phyloP scores from a whole-genome alignment of 2,797 vertebrate species.

The Halcyon leucocephala region DNA sequence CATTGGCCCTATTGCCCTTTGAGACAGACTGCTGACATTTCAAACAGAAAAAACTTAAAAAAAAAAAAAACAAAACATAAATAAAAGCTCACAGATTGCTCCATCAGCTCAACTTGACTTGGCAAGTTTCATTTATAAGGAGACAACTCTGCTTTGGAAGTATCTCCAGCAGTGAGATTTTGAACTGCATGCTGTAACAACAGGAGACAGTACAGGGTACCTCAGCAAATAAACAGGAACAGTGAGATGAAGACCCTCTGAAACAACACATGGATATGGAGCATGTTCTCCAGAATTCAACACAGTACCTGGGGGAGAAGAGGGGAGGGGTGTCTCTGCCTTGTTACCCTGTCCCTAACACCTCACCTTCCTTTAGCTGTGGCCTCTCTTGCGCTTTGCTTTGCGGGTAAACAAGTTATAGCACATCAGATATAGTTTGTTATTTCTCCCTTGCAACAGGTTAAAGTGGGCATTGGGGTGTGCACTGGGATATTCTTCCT shows the following conservation, averaged over 20 bases:
- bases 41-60: background rate
- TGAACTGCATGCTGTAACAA: background rate
- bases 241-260: background rate
- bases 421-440: conserved; percentile 34
- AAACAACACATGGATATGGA: background rate
- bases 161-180: background rate
- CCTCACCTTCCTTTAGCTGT: background rate
- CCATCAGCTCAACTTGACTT: background rate
- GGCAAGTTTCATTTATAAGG: background rate
- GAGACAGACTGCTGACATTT: background rate
- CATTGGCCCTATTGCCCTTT: background rate
- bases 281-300: background rate
- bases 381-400: background rate
- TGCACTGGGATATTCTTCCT: conserved; percentile 60
- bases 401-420: background rate
- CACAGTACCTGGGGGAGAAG: background rate
- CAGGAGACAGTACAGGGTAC: background rate
- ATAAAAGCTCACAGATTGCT: background rate
- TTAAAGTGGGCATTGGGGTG: conserved; percentile 16
- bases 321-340: background rate
- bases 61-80: background rate
- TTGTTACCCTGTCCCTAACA: background rate
- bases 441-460: conserved; percentile 20
- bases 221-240: background rate
- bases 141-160: background rate